These are phyloP conservation scores for Hippopotamus amphibius DNA, from an alignment of 2,113 vertebrate genomes.

Conservation along the genomic window DNA sequence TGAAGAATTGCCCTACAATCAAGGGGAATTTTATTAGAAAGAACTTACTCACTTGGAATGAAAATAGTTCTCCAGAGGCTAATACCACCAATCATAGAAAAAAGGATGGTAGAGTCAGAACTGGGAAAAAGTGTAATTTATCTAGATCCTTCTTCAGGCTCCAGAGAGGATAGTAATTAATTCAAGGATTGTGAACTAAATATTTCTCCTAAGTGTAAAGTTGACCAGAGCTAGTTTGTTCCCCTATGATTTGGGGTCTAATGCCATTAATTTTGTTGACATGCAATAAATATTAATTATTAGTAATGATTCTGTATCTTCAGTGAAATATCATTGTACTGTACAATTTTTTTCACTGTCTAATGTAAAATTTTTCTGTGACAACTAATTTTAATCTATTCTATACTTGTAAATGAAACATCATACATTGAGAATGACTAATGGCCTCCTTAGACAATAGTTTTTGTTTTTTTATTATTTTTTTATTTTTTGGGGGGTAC, in stretches of 20 bases:
- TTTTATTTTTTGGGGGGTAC: too few relatives aligned
- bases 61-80: slow-evolving; percentile 43
- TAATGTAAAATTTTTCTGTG: slow-evolving; percentile 8
- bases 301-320: slow-evolving; percentile 3
- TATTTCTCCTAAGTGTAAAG: neutral
- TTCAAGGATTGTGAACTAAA: slow-evolving; percentile 9
- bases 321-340: neutral
- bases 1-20: neutral
- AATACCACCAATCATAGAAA: neutral
- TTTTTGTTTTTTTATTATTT: slow-evolving; percentile 2
- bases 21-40: slow-evolving; percentile 33
- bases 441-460: neutral
- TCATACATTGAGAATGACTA: neutral
- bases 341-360: neutral
- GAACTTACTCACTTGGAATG: neutral
- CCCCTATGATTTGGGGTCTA: neutral
- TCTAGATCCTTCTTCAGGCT: slow-evolving; percentile 3
- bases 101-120: neutral
- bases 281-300: slow-evolving; percentile 29
- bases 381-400: slow-evolving; percentile 21
- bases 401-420: slow-evolving; percentile 1
- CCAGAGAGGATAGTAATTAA: slow-evolving; percentile 19
- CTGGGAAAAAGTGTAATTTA: neutral
- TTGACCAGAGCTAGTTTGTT: neutral
- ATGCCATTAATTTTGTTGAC: neutral